phyloP scores from a whole-genome alignment of 2,113 vertebrate species.

The Dicerorhinus sumatrensis region DNA sequence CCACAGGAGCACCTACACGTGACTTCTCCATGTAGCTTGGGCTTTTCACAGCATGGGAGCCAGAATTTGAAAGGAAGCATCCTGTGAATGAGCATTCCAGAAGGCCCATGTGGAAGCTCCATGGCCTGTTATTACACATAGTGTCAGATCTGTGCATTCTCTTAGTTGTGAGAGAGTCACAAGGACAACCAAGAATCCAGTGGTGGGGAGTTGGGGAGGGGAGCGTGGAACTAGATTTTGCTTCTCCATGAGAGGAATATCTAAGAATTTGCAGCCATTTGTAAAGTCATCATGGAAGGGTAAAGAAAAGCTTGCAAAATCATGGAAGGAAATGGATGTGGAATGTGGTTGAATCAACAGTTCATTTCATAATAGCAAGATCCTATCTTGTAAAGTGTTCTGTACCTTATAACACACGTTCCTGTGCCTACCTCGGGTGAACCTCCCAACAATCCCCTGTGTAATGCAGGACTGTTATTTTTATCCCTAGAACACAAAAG shows the following conservation, averaged over 20 bases:
- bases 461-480: not conserved
- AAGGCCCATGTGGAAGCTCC: not conserved
- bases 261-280: not conserved
- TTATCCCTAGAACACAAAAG: not conserved
- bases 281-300: not conserved
- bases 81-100: not conserved
- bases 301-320: not conserved
- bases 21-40: not conserved
- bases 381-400: not conserved
- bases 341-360: not conserved
- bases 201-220: not conserved
- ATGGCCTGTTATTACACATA: not conserved
- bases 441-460: not conserved
- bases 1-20: accelerated
- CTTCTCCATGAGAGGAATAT: not conserved
- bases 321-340: not conserved
- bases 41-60: not conserved
- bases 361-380: not conserved
- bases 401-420: not conserved
- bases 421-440: not conserved
- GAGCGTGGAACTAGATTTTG: not conserved
- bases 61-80: not conserved
- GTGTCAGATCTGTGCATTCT: not conserved
- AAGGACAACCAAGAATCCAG: not conserved
- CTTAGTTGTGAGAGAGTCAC: not conserved